phyloP scores from a whole-genome alignment of 2,113 vertebrate species.

The Cathartes aura region DNA sequence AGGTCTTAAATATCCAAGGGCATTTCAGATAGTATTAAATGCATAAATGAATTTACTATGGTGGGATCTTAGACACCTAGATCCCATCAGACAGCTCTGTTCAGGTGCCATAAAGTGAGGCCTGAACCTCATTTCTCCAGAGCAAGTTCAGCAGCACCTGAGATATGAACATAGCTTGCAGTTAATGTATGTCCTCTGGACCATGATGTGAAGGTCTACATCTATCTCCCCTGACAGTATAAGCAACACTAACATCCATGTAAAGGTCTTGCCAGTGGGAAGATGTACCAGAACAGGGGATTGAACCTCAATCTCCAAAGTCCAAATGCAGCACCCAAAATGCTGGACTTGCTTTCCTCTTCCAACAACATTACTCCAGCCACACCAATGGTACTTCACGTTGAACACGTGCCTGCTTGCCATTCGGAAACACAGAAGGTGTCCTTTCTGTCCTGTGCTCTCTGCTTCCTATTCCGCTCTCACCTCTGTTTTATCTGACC shows the following conservation, averaged over 20 bases:
- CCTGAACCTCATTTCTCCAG: not conserved
- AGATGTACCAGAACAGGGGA: not conserved
- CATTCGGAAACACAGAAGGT: not conserved
- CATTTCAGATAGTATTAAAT: not conserved
- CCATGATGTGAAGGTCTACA: not conserved
- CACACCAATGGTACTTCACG: accelerated
- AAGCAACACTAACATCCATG: not conserved
- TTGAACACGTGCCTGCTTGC: not conserved
- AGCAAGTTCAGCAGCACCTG: not conserved
- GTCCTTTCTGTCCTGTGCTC: not conserved
- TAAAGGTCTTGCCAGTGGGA: not conserved
- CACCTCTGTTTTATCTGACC: not conserved
- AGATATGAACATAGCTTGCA: not conserved
- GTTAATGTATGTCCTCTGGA: not conserved
- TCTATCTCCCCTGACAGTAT: not conserved
- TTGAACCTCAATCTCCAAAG: not conserved
- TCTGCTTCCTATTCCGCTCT: not conserved
- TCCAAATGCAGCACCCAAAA: not conserved
- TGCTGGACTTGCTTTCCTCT: not conserved
- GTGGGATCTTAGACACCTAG: not conserved
- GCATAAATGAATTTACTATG: not conserved
- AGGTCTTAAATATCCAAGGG: not conserved
- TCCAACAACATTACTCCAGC: not conserved
- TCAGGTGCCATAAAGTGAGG: not conserved
- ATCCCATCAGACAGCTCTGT: not conserved